Conservation (phyloP, 92 coral and sea anemone genomes). For the Zoanthus solanderi region DNA sequence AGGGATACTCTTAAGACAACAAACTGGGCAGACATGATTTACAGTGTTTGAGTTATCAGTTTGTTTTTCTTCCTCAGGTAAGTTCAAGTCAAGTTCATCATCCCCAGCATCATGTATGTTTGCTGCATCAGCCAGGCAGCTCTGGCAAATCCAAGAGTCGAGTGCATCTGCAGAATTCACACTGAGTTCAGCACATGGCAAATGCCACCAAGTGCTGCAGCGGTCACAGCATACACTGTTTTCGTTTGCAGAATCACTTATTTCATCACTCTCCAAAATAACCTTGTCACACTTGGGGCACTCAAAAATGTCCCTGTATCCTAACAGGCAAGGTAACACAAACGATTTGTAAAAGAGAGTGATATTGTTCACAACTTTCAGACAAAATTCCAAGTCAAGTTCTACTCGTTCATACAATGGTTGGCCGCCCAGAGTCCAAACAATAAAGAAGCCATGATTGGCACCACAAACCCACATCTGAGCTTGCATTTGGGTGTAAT, state of each 20-base stretch:
- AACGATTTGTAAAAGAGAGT: conserved; percentile 68
- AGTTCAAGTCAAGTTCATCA: conserved; percentile 48
- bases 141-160: conserved; percentile 60
- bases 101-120: conserved; percentile 44
- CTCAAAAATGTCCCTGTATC: conserved; percentile 69
- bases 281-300: conserved; percentile 68
- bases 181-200: conserved; percentile 61
- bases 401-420: conserved; percentile 64
- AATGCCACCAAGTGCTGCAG: conserved; percentile 72
- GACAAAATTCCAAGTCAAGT: conserved; percentile 54
- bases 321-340: conserved; percentile 71
- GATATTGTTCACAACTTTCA: conserved; percentile 57
- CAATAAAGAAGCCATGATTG: conserved; percentile 61
- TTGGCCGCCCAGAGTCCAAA: conserved; percentile 60
- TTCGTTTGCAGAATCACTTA: conserved; percentile 52
- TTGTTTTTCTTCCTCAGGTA: conserved; percentile 23
- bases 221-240: conserved; percentile 65
- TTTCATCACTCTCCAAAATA: conserved; percentile 62
- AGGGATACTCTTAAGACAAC: conserved; percentile 59
- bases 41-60: conserved; percentile 18
- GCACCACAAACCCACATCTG: conserved; percentile 72
- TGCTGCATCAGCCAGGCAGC: conserved; percentile 66
- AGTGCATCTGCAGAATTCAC: conserved; percentile 48
- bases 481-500: conserved; percentile 70
- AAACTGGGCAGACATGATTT: conserved; percentile 50